Base-by-base conservation (phyloP, 2,888 invertebrate species). In the Augiades crinisus region DNA sequence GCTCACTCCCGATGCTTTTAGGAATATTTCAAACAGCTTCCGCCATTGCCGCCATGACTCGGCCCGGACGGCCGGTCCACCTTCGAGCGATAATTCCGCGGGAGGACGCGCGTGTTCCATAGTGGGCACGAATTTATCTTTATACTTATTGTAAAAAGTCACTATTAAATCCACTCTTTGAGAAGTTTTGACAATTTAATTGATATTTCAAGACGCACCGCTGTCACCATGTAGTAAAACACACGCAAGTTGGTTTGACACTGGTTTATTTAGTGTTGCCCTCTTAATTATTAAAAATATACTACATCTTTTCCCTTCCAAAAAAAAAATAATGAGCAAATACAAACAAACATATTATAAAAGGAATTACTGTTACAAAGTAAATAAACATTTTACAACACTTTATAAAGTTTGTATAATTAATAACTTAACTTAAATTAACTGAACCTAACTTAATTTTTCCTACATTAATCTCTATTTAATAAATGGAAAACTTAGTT, bases 1-100 rank as follows among this genome's bases (percentile, higher is more conserved):
- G 54, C 50, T 54, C 41, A 59, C 59, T 54, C 59, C 54, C 6
- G 59, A 56, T 0, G 59, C 59, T 16, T 59, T 60, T n/a, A 60
- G 7, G 38, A 59, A 59, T 13, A 55, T 51, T 7, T 47, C 41
- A 14, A 58, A 56, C 14, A 45, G 47, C 17, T 43, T 51, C 21
- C 58, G 51, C 59, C 59, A 59, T 52, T 53, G 55, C 4, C 49
- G 50, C 55, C 58, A 58, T 33, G 55, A 16, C 10, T 55, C 58
- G 5, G 53, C 19, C 8, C 54, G 52, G 36, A 37, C 22, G 8
- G 54, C 47, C 22, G 54, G 56, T 2, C 54, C 54, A 12, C 54
- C 57, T 41, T 57, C 54, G 8, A 57, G 30, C 16, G 21, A 8
- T 46, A 57, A 46, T 46, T 57, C 54, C 5, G 47, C 45, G 6